Base-by-base conservation (phyloP, 2,888 invertebrate species). In the Colostygia pectinataria region DNA sequence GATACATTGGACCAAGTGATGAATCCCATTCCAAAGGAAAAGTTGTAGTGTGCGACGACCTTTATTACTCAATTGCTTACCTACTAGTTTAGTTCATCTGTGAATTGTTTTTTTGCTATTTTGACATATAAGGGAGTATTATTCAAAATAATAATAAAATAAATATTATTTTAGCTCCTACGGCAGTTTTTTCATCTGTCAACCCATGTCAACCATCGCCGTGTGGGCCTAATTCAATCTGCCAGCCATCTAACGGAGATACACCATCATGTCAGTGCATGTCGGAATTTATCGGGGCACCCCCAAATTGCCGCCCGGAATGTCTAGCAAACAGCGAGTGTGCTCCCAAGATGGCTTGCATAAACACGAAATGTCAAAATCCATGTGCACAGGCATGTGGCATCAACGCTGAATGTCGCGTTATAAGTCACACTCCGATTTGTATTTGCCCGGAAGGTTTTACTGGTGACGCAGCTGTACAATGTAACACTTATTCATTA, bases 371-470 rank as follows among this genome's bases (percentile, higher is more conserved):
- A 81, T 96, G 96, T 77, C 91, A 91, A 70, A 94, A 96, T 74
- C 95, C 95, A 10, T 96, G 95, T 68, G 87, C 91, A 23, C 92
- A 93, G 54, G 92, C 93, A n/a, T 96, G 96, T 75, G 95, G 95
- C 20, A 66, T 80, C 3, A 94, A 94, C 68, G 93, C 96, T 1
- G 93, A 94, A 63, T 96, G 96, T 72, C 91, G 92, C 52, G 95
- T 95, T 12, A 91, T 95, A 13, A 95, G 94, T 70, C 95, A 95
- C 73, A 92, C 95, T 24, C 93, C 95, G 27, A 92, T 93, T 62
- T 94, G 96, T 71, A 82, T 93, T 31, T 97, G 96, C 67, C 80
- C 90, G 2, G 83, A 88, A 46, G 95, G 94, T 2, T 95, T 91
- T 65, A 91, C 86, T 9, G 97, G 96, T 1, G 95, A 96, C 82